These are phyloP conservation scores for Pammene aurita DNA, from an alignment of 2,888 invertebrate species.

Conservation along the genomic window DNA sequence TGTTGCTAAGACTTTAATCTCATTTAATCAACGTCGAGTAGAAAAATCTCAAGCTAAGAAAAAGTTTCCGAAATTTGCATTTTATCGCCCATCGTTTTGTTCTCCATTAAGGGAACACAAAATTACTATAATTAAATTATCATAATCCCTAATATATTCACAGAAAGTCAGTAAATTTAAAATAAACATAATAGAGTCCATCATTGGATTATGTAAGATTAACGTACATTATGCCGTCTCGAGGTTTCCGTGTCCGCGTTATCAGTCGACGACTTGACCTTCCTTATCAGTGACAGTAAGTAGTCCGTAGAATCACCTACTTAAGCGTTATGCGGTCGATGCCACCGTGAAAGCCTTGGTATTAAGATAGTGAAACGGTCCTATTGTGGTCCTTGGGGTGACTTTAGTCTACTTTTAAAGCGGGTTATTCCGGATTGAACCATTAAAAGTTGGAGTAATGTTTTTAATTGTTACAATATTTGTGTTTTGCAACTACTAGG, in stretches of 20 bases:
- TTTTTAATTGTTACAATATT: too few relatives aligned
- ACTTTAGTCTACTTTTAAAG: neutral
- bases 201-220: conserved; percentile 17
- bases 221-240: conserved; percentile 28
- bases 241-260: conserved; percentile 43
- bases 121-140: neutral
- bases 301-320: conserved; percentile 31
- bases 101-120: neutral
- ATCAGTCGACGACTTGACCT: conserved; percentile 57
- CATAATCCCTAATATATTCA: too few relatives aligned
- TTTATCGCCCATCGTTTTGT: neutral
- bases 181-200: neutral
- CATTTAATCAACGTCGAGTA: too few relatives aligned
- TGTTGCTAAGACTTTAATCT: neutral
- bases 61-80: neutral
- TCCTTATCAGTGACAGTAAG: conserved; percentile 49
- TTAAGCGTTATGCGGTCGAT: conserved; percentile 34
- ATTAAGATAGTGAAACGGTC: conserved; percentile 4
- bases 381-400: neutral
- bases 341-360: conserved; percentile 17
- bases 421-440: neutral
- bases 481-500: too few relatives aligned
- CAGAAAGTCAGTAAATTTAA: neutral
- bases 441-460: neutral
- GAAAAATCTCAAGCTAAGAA: too few relatives aligned